A percentile compares a stretch with the other conserved stretches of the same genome.
phyloP scores from a whole-genome alignment of 2,113 vertebrate species.

The Muntiacus reevesi region DNA sequence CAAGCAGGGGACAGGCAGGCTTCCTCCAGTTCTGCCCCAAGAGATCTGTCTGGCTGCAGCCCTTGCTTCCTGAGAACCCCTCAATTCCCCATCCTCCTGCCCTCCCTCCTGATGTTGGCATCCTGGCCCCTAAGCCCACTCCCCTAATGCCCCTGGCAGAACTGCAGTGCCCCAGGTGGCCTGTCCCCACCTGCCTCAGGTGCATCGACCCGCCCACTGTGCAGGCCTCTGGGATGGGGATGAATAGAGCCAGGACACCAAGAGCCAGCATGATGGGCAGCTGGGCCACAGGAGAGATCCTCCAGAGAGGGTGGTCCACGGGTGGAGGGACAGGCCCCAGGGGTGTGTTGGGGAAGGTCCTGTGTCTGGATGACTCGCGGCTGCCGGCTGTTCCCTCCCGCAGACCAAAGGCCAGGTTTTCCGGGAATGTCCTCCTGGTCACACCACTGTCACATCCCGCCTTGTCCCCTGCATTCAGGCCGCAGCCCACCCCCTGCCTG shows the following conservation, averaged over 20 bases:
- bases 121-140: neutral
- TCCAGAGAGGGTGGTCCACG: neutral
- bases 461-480: neutral
- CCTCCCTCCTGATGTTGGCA: fast-evolving
- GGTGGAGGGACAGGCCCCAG: neutral
- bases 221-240: neutral
- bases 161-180: neutral
- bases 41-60: no score
- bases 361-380: neutral
- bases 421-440: fast-evolving
- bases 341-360: fast-evolving
- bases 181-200: neutral
- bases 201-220: fast-evolving
- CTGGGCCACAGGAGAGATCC: neutral
- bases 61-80: fast-evolving
- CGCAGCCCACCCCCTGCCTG: neutral
- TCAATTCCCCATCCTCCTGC: no score
- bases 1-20: neutral
- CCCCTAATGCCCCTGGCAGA: neutral
- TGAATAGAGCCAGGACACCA: neutral
- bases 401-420: neutral
- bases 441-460: neutral
- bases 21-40: neutral
- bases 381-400: neutral
- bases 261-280: neutral